These are phyloP conservation scores for Psix sp. DNA, from an alignment of 1,140 invertebrate species.

Conservation along the genomic window DNA sequence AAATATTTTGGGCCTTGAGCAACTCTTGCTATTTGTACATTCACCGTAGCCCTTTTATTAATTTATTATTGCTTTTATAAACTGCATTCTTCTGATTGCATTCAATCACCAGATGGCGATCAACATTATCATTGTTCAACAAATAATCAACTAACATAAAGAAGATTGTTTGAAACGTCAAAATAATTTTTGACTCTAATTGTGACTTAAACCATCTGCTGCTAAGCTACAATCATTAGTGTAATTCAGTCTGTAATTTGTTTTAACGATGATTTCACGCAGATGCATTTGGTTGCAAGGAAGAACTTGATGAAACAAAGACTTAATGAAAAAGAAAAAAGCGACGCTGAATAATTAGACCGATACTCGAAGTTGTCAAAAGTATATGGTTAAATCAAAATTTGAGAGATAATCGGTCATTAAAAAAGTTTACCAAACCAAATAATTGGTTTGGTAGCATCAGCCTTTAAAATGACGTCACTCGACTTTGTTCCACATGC, in stretches of 20 bases:
- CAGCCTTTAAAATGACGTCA: too few species aligned
- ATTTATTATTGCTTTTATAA: slow-evolving; percentile 34
- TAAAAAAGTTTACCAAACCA: not conserved
- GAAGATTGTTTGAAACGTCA: slow-evolving; percentile 36
- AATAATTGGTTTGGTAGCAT: slow-evolving; percentile 2
- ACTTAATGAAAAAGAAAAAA: too few species aligned
- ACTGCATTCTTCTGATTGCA: slow-evolving; percentile 42
- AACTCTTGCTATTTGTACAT: slow-evolving; percentile 8
- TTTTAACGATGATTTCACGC: too few species aligned
- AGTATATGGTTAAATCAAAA: too few species aligned
- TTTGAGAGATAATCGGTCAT: not conserved
- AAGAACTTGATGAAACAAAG: not conserved
- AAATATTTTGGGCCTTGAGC: slow-evolving; percentile 27
- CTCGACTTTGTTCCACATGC: slow-evolving; percentile 31
- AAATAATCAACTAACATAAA: slow-evolving; percentile 49
- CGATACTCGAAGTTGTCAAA: too few species aligned
- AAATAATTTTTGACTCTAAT: slow-evolving; percentile 34
- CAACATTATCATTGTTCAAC: slow-evolving; percentile 43
- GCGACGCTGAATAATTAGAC: too few species aligned
- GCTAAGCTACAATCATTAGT: slow-evolving; percentile 38
- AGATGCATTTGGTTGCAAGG: slow-evolving; percentile 2
- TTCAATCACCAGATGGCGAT: slow-evolving; percentile 49
- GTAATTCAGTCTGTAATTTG: slow-evolving; percentile 21
- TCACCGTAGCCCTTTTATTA: slow-evolving; percentile 15
- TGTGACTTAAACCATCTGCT: slow-evolving; percentile 37